A percentile compares a stretch with the other conserved stretches of the same genome.
Evolutionary conservation across 2,888 invertebrate genomes (phyloP).

Genomic region (Venustoraphidia nigricollis): DNA sequence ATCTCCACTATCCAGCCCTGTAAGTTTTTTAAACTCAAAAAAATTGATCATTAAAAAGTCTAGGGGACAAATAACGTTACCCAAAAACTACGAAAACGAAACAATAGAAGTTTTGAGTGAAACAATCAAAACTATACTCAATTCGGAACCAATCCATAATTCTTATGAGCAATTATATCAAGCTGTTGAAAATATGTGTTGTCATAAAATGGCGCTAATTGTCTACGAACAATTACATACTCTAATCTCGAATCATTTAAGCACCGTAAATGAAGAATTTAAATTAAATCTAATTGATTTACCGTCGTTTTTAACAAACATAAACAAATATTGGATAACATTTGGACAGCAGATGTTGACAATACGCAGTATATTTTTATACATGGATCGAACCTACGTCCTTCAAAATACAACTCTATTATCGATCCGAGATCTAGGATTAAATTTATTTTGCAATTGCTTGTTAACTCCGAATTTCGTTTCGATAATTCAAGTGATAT

Average conservation of each 20-base stretch:
- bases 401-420: slow-evolving; percentile 80
- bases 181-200: slow-evolving; percentile 92
- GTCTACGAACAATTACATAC: slow-evolving; percentile 72
- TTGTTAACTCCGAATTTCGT: slow-evolving; percentile 14
- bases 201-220: slow-evolving; percentile 77
- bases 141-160: slow-evolving; percentile 67
- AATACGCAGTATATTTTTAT: slow-evolving; percentile 93
- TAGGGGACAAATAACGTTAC: too few species aligned
- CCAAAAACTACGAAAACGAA: too few species aligned
- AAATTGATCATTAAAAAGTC: too few species aligned
- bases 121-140: slow-evolving; percentile 54
- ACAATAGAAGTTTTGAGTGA: too few species aligned
- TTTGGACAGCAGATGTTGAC: slow-evolving; percentile 93
- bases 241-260: slow-evolving; percentile 69
- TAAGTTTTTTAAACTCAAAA: too few species aligned
- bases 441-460: slow-evolving; percentile 69
- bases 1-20: too few species aligned
- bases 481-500: slow-evolving; percentile 61
- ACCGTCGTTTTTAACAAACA: slow-evolving; percentile 70
- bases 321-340: slow-evolving; percentile 84
- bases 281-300: slow-evolving; percentile 72
- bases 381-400: slow-evolving; percentile 87
- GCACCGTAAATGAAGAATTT: slow-evolving; percentile 71
- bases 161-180: slow-evolving; percentile 86
- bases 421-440: slow-evolving; percentile 92